Conservation (phyloP, 2,113 vertebrate genomes). For the Leptobrachium ailaonicum region DNA sequence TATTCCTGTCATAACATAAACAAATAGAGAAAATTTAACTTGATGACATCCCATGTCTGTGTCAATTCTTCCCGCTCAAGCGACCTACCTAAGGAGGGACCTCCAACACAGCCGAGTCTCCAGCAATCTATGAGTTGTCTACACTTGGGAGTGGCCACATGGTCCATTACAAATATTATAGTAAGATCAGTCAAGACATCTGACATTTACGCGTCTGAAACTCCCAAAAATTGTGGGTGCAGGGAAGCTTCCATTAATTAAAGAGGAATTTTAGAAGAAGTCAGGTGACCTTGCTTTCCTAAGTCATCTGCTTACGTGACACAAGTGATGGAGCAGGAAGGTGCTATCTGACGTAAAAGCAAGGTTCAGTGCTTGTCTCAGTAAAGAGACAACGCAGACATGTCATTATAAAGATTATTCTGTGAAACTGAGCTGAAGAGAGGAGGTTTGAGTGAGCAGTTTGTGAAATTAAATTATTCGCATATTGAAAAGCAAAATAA, state of each 20-base stretch:
- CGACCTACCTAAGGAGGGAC: too few species aligned
- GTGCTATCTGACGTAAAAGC: conserved; percentile 9
- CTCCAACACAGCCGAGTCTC: too few species aligned
- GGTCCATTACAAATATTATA: too few species aligned
- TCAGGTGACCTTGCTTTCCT: conserved; percentile 31
- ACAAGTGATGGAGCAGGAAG: conserved; percentile 21
- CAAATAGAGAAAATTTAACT: too few species aligned
- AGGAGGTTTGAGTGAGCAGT: conserved; percentile 7
- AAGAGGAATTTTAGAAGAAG: conserved; percentile 16
- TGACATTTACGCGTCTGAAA: conserved; percentile 5
- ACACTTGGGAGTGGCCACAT: too few species aligned
- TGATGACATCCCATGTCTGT: too few species aligned
- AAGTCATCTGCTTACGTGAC: conserved; percentile 29
- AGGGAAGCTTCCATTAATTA: conserved; percentile 31
- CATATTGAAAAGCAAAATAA: not conserved
- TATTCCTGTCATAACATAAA: too few species aligned
- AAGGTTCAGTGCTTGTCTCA: conserved; percentile 36
- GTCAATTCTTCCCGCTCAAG: too few species aligned
- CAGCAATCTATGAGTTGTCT: not conserved
- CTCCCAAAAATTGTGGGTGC: not conserved
- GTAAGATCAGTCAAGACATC: too few species aligned
- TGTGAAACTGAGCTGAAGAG: not conserved
- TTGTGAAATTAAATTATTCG: not conserved
- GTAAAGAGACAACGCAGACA: conserved; percentile 27
- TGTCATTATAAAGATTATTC: not conserved